Percentiles rank a stretch among this genome's conserved stretches.
phyloP scores from a whole-genome alignment of 2,113 vertebrate genomes.

The Dipodomys stephensi region DNA sequence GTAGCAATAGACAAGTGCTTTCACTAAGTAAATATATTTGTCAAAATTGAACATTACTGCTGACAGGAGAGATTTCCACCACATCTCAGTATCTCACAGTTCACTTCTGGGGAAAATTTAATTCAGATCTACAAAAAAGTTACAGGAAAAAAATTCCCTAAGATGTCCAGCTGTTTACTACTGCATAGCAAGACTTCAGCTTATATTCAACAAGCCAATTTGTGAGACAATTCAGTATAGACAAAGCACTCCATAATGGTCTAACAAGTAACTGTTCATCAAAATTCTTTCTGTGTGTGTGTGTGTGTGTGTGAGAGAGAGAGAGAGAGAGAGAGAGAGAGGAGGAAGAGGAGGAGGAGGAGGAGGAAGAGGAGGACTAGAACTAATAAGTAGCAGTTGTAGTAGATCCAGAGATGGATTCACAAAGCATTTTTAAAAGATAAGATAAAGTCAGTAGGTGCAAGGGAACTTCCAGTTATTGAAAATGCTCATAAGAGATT shows the following conservation, averaged over 20 bases:
- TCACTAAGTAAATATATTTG: constrained; percentile 69
- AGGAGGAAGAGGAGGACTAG: too few species aligned
- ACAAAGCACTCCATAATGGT: background rate
- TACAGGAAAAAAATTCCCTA: constrained; percentile 65
- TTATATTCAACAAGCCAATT: constrained; percentile 64
- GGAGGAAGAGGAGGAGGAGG: too few species aligned
- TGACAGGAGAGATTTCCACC: constrained; percentile 62
- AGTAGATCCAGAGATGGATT: background rate
- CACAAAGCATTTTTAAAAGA: background rate
- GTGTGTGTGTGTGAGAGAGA: too few species aligned
- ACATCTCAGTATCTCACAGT: constrained; percentile 53
- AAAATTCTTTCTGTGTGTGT: background rate
- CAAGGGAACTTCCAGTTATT: background rate
- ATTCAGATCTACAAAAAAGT: constrained; percentile 70
- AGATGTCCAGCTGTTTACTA: constrained; percentile 66
- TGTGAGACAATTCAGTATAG: constrained; percentile 29
- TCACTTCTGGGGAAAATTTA: constrained; percentile 67
- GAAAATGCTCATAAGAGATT: constrained; percentile 57
- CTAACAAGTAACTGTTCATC: constrained; percentile 22
- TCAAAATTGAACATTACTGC: constrained; percentile 38
- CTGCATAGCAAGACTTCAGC: constrained; percentile 37
- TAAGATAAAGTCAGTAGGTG: background rate
- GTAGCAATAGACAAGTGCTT: constrained; percentile 41
- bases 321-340: too few species aligned
- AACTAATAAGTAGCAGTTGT: too few species aligned